Conservation (phyloP, 2,797 vertebrate species). For the Amazonetta brasiliensis region DNA sequence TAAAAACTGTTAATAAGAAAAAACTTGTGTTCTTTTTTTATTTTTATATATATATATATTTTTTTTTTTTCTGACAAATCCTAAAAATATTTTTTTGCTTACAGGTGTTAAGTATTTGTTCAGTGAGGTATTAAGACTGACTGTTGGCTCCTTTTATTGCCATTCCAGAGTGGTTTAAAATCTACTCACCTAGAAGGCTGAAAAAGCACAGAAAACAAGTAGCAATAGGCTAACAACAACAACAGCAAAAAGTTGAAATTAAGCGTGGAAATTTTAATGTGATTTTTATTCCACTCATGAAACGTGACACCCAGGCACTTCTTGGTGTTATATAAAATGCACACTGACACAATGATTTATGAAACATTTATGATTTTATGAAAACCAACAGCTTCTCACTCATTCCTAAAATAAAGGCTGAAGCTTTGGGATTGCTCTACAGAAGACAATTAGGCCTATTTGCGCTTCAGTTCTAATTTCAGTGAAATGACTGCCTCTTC, state of each 20-base stretch:
- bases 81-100: background rate
- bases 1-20: background rate
- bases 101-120: background rate
- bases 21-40: background rate
- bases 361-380: background rate
- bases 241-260: background rate
- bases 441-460: fast-evolving
- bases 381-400: background rate
- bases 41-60: too few relatives aligned
- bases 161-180: background rate
- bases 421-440: fast-evolving
- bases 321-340: background rate
- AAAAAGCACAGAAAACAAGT: background rate
- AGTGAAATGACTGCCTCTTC: fast-evolving
- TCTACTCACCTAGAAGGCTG: background rate
- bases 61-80: background rate
- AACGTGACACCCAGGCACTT: background rate
- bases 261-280: background rate
- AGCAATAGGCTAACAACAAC: background rate
- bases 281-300: background rate
- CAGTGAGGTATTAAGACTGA: background rate
- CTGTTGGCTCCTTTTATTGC: background rate
- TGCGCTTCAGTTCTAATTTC: fast-evolving
- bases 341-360: background rate
- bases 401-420: fast-evolving